Conservation (phyloP, 2,797 vertebrate species). For the Onychomys arenicola region DNA sequence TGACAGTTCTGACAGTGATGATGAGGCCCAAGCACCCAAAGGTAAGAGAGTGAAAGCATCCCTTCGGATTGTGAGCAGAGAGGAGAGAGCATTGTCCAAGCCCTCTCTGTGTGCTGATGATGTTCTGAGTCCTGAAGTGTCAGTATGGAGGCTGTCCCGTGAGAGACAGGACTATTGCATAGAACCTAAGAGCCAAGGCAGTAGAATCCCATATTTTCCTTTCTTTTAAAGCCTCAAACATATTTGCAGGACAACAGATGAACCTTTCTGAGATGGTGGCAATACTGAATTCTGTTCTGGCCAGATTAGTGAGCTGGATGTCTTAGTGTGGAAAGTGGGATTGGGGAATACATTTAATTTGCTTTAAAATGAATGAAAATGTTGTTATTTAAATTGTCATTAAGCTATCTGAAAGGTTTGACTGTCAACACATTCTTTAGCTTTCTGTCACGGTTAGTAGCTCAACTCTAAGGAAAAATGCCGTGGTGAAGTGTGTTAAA, state of each 20-base stretch:
- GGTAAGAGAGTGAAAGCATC: conserved; percentile 87
- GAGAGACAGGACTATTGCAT: not conserved
- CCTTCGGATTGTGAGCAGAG: fast-evolving
- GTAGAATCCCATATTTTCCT: not conserved
- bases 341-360: not conserved
- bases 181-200: not conserved
- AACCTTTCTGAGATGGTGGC: not conserved
- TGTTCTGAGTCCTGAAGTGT: fast-evolving
- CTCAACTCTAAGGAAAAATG: not conserved
- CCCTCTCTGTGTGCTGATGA: not conserved
- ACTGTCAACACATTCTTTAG: not conserved
- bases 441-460: not conserved
- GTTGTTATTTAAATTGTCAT: not conserved
- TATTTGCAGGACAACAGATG: not conserved
- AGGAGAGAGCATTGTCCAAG: too few species aligned
- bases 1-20: conserved; percentile 94
- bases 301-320: not conserved
- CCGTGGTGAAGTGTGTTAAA: not conserved
- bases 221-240: not conserved
- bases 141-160: not conserved
- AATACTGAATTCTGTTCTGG: not conserved
- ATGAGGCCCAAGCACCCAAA: conserved; percentile 92
- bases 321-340: not conserved
- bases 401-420: not conserved
- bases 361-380: conserved; percentile 15